Conservation (phyloP, 2,797 vertebrate species). For the Scomberomorus guttatus region DNA sequence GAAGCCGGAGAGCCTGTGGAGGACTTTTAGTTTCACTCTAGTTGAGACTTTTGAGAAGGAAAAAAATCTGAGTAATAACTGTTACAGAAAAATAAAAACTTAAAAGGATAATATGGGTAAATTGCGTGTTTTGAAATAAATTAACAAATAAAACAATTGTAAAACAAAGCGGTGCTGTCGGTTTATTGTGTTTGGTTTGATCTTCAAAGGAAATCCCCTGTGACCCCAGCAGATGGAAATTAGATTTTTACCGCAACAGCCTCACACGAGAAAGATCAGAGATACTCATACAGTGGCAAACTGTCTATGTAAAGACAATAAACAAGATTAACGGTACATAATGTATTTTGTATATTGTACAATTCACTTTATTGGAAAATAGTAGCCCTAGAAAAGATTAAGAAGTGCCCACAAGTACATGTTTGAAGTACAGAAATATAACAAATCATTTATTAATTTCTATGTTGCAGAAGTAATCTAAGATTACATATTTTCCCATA, state of each 20-base stretch:
- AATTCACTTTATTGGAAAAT: constrained; percentile 45
- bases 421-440: not conserved
- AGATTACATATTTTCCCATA: not conserved
- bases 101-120: constrained; percentile 90
- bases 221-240: constrained; percentile 18
- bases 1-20: constrained; percentile 86
- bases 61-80: constrained; percentile 89
- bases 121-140: constrained; percentile 91
- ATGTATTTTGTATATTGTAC: constrained; percentile 36
- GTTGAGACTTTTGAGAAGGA: constrained; percentile 85
- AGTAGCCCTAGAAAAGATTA: constrained; percentile 31
- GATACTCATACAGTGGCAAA: constrained; percentile 16
- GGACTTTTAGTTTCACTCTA: constrained; percentile 87
- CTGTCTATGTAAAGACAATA: constrained; percentile 19
- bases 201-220: constrained; percentile 36
- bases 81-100: constrained; percentile 88
- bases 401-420: constrained; percentile 5
- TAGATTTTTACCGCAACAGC: constrained; percentile 20
- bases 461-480: constrained; percentile 3
- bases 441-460: not conserved
- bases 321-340: constrained; percentile 20
- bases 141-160: constrained; percentile 88
- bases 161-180: constrained; percentile 75
- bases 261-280: constrained; percentile 29
- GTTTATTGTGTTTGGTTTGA: constrained; percentile 70